phyloP scores from a whole-genome alignment of 2,797 vertebrate species.

The Okamejei kenojei region DNA sequence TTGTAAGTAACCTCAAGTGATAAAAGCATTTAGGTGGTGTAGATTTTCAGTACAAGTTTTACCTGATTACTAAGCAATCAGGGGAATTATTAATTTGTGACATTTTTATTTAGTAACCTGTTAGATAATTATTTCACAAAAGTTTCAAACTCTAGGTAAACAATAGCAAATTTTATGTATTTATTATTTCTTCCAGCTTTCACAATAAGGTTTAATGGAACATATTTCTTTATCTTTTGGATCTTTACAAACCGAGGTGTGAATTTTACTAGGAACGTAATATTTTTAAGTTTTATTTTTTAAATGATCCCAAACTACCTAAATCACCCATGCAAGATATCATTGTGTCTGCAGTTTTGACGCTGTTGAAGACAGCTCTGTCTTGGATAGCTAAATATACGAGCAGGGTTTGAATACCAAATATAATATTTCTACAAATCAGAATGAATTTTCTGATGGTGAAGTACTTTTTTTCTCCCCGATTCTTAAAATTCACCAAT shows the following conservation, averaged over 20 bases:
- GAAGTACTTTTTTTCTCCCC: not conserved
- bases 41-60: constrained; percentile 13
- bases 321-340: not conserved
- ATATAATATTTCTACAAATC: not conserved
- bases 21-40: not conserved
- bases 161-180: constrained; percentile 21
- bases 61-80: not conserved
- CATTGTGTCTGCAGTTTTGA: not conserved
- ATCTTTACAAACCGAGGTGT: not conserved
- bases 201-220: constrained; percentile 18
- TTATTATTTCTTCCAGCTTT: not conserved
- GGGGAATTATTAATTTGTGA: not conserved
- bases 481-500: not conserved
- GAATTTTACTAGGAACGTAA: not conserved
- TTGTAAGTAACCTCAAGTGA: constrained; percentile 3
- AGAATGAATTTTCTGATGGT: constrained; percentile 12
- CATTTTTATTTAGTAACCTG: constrained; percentile 2
- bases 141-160: constrained; percentile 7
- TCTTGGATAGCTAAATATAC: not conserved
- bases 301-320: not conserved
- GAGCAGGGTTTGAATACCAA: not conserved
- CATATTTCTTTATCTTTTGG: constrained; percentile 10
- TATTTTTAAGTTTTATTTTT: not conserved
- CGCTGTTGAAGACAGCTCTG: not conserved
- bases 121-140: constrained; percentile 13